Evolutionary conservation across 1,140 invertebrate genomes (phyloP), one percentile per base, ranked within the genome.

Genomic region (Drosophila repletoides): DNA sequence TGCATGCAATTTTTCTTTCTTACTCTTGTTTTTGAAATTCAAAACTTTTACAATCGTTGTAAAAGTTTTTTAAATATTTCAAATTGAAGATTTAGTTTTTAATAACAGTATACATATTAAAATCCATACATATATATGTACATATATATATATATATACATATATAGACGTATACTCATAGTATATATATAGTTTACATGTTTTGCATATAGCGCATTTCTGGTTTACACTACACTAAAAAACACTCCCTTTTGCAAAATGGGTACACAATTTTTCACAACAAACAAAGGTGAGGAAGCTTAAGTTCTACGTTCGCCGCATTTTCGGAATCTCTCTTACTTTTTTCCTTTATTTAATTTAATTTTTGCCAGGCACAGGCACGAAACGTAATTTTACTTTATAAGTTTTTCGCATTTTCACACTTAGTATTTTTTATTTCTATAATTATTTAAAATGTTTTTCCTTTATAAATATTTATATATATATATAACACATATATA

Each of bases 251-350:
- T 56, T 75, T 71, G 29, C 52, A 49, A 65, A 75, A 75, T 77
- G 58, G 67, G 63, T 71, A 67, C 72, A 77, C 74, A 84, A 84
- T 74, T 83, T 83, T 83, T 73, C 79, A 71, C 73, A 84, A 83
- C 79, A 83, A 86, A 86, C 76, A 86, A 80, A 84, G 69, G 72
- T 65, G 22, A 17, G 24, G 19, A 19, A 12, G 10, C 28, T 31
- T 38, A 49, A 48, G 38, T 45, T 70, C 60, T 33, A 22, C 48
- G 38, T 29, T 61, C 19, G 41, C 64, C 49, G 63, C 63, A 64
- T 36, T 5, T 40, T 29, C 33, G n/a, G 22, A 56, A 81, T 49
- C 9, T 14, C 46, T 72, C 77, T 86, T 87, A 87, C 74, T 87
- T 84, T 87, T 75, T n/a, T n/a, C n/a, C n/a, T n/a, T n/a, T n/a